These are phyloP conservation scores for Drosophila trapezifrons DNA, from an alignment of 1,140 invertebrate genomes.

Conservation along the genomic window DNA sequence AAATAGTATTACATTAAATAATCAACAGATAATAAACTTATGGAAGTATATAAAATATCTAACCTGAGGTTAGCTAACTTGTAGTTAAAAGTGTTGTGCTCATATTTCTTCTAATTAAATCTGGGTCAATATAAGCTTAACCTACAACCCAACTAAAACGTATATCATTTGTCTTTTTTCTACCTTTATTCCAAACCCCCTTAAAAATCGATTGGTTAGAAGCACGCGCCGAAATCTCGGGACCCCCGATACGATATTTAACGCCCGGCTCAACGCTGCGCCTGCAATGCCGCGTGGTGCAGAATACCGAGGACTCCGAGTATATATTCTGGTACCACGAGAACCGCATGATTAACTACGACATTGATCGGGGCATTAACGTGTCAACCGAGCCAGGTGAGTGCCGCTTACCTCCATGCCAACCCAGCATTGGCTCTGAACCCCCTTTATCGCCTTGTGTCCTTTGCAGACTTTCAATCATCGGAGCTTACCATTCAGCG, in stretches of 20 bases:
- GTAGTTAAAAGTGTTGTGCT: too few species aligned
- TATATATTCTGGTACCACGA: slow-evolving; percentile 97
- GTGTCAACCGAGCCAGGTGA: slow-evolving; percentile 88
- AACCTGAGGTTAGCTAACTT: too few species aligned
- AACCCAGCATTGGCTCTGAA: neutral
- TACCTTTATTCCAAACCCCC: slow-evolving; percentile 12
- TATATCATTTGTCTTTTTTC: slow-evolving; percentile 29
- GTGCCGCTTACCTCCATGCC: slow-evolving; percentile 11
- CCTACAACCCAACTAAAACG: neutral
- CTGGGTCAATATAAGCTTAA: neutral
- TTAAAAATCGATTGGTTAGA: slow-evolving; percentile 86
- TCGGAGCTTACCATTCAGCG: slow-evolving; percentile 88
- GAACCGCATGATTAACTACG: slow-evolving; percentile 95
- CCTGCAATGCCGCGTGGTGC: slow-evolving; percentile 91
- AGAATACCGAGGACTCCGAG: slow-evolving; percentile 92
- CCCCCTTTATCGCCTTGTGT: slow-evolving; percentile 18
- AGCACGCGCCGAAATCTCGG: slow-evolving; percentile 92
- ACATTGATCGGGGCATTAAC: slow-evolving; percentile 92
- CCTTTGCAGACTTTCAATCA: slow-evolving; percentile 86
- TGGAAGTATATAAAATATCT: too few species aligned
- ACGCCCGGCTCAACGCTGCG: slow-evolving; percentile 92
- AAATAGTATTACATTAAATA: too few species aligned
- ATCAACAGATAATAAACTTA: too few species aligned
- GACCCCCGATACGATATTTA: slow-evolving; percentile 93
- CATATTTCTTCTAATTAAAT: too few species aligned